A percentile compares a stretch with the other conserved stretches of the same genome.
These are phyloP conservation scores for Pelecanoides urinatrix DNA, from an alignment of 2,113 vertebrate species.

Conservation along the genomic window DNA sequence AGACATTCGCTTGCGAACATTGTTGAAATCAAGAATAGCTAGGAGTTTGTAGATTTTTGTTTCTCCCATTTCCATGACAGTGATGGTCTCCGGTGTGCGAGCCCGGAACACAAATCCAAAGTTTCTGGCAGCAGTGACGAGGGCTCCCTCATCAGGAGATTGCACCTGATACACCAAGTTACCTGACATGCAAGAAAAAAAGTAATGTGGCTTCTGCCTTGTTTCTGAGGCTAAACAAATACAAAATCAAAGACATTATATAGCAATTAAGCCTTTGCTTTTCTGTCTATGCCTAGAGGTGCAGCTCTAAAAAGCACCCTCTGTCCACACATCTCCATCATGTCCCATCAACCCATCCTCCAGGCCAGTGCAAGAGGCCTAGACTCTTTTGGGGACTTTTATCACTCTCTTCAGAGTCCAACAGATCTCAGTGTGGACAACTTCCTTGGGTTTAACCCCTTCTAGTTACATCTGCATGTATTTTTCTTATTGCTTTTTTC, in stretches of 20 bases:
- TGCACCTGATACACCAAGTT: slow-evolving; percentile 91
- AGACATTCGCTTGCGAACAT: slow-evolving; percentile 94
- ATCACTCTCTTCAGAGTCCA: not conserved
- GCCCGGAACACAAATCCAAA: slow-evolving; percentile 93
- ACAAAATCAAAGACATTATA: not conserved
- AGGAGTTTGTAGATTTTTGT: slow-evolving; percentile 82
- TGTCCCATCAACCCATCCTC: not conserved
- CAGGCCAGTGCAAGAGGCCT: not conserved
- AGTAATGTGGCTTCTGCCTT: not conserved
- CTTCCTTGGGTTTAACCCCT: not conserved
- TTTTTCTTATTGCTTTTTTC: not conserved
- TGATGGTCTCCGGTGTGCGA: slow-evolving; percentile 88
- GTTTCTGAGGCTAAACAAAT: not conserved
- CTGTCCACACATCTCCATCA: not conserved
- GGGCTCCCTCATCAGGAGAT: slow-evolving; percentile 94
- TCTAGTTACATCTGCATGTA: not conserved
- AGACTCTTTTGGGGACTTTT: not conserved
- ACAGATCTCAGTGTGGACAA: not conserved
- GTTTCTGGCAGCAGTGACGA: slow-evolving; percentile 93
- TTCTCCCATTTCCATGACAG: slow-evolving; percentile 83
- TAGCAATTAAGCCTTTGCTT: not conserved
- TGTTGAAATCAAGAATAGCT: slow-evolving; percentile 93
- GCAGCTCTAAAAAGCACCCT: not conserved
- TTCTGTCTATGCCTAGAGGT: not conserved
- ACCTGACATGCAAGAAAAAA: slow-evolving; percentile 68